Evolutionary conservation across 2,888 invertebrate species (phyloP), one percentile per base, ranked within the genome.

Genomic region (Halictus quadricinctus): DNA sequence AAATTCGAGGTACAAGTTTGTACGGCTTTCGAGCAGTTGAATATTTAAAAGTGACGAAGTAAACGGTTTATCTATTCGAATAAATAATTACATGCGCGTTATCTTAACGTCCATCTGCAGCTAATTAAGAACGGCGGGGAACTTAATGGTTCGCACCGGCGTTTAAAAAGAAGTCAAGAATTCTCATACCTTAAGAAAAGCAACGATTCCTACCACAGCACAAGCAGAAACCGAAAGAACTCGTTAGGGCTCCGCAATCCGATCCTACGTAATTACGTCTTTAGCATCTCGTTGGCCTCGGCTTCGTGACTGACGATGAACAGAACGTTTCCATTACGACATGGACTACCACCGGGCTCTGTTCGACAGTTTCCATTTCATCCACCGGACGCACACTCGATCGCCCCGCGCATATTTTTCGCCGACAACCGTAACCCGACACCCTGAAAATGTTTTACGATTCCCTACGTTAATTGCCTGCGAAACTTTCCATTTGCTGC

Each of bases 211-310:
- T 25, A 25, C 54, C 18, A 43, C 46, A 46, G 50, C 29, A 2
- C 15, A 41, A 21, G 60, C 12, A 15, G 69, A 76, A 81, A 72
- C 72, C 83, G 50, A 76, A 76, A 64, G 72, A 76, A 82, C 83
- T 81, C 74, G 89, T 85, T 85, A 83, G 87, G 58, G 48, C 76
- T 83, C 60, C 84, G 88, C 88, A 84, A 89, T 88, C 81, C 81
- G 89, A 89, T 89, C 86, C 88, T 89, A 86, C 82, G 86, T 89
- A 89, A 89, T 89, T 89, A 86, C 86, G 84, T 89, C 79, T 88
- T 81, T 83, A 87, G 88, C 86, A 86, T 89, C 90, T 79, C 84
- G 88, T 87, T 90, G 84, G 83, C 87, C 87, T 81, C 83, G 81
- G 80, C 77, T 83, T 77, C 79, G 80, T 72, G 76, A 84, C 84